Percentiles rank a stretch among this genome's conserved stretches.
These are phyloP conservation scores for Drosophila arizonae DNA, from an alignment of 1,140 invertebrate species.

Conservation along the genomic window DNA sequence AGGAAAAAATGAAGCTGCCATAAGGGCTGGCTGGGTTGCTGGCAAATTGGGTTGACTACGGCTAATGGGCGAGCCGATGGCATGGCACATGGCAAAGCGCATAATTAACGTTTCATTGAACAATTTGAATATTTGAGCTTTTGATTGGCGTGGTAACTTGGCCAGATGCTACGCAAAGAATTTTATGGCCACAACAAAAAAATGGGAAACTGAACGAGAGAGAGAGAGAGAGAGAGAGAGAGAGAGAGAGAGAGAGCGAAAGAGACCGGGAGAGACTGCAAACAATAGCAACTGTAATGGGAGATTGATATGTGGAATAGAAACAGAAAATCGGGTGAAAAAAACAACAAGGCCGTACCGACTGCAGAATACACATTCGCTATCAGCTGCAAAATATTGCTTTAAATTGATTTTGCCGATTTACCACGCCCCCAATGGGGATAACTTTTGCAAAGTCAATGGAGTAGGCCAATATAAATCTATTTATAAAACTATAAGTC, in stretches of 20 bases:
- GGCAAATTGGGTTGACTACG: conserved; percentile 10
- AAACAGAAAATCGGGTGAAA: no score
- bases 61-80: not conserved
- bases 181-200: no score
- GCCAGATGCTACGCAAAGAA: conserved; percentile 33
- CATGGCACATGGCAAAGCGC: conserved; percentile 36
- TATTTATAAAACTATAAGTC: no score
- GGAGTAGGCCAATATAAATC: no score
- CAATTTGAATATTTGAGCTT: conserved; percentile 55
- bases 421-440: no score
- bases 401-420: no score
- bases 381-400: no score
- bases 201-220: not conserved
- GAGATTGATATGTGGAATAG: conserved; percentile 4
- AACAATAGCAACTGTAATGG: not conserved
- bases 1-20: not conserved
- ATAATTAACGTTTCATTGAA: conserved; percentile 67
- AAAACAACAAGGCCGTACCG: not conserved
- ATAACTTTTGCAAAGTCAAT: no score
- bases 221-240: no score
- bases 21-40: not conserved
- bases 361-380: no score
- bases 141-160: conserved; percentile 56
- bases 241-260: no score
- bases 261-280: not conserved